Conservation (phyloP, 2,888 invertebrate species). For the Drosophila monieri region DNA sequence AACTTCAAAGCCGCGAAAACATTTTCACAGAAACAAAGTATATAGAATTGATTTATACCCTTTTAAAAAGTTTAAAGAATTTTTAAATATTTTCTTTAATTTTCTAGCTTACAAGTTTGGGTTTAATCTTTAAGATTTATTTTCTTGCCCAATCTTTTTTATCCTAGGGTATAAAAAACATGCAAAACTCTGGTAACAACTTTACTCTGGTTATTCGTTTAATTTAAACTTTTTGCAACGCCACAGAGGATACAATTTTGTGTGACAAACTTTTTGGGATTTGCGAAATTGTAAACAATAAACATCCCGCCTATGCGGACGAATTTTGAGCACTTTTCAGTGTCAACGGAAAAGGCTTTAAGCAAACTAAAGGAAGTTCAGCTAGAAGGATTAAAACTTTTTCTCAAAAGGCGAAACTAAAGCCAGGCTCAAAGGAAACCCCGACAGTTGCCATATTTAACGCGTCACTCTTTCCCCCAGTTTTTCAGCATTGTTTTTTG, state of each 20-base stretch:
- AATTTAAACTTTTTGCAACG: constrained; percentile 39
- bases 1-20: background rate
- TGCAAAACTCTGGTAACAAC: background rate
- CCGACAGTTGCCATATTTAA: constrained; percentile 54
- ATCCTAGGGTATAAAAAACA: constrained; percentile 5
- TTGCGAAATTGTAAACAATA: constrained; percentile 58
- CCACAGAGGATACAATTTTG: constrained; percentile 6
- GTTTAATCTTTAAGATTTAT: background rate
- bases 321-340: constrained; percentile 57
- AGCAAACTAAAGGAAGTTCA: constrained; percentile 58
- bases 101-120: background rate
- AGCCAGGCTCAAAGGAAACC: constrained; percentile 39
- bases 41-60: background rate
- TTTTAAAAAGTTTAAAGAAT: background rate
- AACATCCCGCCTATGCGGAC: constrained; percentile 43
- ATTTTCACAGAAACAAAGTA: background rate
- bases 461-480: constrained; percentile 4
- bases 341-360: constrained; percentile 57
- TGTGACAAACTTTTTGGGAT: constrained; percentile 25
- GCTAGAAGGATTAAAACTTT: constrained; percentile 71
- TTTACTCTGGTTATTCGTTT: constrained; percentile 23
- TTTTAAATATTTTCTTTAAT: background rate
- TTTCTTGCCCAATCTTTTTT: background rate
- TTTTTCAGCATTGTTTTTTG: constrained; percentile 9
- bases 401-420: constrained; percentile 51